These are phyloP conservation scores for Thalassoma bifasciatum DNA, from an alignment of 2,113 vertebrate species.

Conservation along the genomic window DNA sequence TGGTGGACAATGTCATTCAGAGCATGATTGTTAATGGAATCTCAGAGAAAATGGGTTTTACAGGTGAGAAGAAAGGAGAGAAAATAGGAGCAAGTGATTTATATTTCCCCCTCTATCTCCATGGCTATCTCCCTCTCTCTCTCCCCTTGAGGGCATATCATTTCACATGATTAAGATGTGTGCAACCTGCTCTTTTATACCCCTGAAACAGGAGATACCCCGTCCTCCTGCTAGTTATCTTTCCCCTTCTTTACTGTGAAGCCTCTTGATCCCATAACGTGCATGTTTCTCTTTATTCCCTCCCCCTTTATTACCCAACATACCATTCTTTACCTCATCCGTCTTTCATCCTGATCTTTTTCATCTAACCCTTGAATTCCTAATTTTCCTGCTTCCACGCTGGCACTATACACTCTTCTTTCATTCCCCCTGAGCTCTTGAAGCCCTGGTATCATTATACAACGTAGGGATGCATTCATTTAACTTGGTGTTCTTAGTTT, in stretches of 20 bases:
- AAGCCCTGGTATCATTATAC: slow-evolving; percentile 20
- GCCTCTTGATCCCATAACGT: neutral
- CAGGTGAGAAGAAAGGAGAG: neutral
- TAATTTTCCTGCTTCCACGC: neutral
- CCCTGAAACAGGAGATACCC: slow-evolving; percentile 51
- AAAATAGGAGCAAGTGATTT: slow-evolving; percentile 38
- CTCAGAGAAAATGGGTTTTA: slow-evolving; percentile 43
- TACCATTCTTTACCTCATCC: neutral
- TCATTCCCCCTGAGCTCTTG: slow-evolving; percentile 13
- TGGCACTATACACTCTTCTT: neutral
- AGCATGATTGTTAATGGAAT: slow-evolving; percentile 44
- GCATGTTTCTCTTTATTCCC: slow-evolving; percentile 27
- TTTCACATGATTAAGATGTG: slow-evolving; percentile 71
- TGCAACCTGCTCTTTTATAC: slow-evolving; percentile 50
- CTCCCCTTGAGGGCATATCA: slow-evolving; percentile 60
- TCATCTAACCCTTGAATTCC: neutral
- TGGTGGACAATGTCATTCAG: slow-evolving; percentile 43
- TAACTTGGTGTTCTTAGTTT: slow-evolving; percentile 38
- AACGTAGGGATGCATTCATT: slow-evolving; percentile 15
- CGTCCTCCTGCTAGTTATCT: slow-evolving; percentile 28
- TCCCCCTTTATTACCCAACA: slow-evolving; percentile 46
- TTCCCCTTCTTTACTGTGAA: slow-evolving; percentile 7
- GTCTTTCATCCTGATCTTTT: slow-evolving; percentile 28
- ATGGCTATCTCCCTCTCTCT: slow-evolving; percentile 29
- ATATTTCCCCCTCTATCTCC: slow-evolving; percentile 41